A percentile compares a stretch with the other conserved stretches of the same genome.
Conservation (phyloP, 2,797 vertebrate genomes). For the Myotis daubentonii region DNA sequence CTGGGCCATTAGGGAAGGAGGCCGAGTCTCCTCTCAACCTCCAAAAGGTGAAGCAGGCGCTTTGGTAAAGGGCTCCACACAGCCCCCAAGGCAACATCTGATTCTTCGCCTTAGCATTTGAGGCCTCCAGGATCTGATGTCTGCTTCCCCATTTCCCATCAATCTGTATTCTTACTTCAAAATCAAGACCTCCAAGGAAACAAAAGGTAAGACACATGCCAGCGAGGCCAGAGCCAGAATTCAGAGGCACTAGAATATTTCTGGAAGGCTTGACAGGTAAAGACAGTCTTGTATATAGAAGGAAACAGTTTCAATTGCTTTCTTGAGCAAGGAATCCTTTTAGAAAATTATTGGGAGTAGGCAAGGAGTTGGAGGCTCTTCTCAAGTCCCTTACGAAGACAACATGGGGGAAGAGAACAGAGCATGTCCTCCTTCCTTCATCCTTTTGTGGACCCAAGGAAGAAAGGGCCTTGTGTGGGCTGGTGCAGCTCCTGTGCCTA, state of each 20-base stretch:
- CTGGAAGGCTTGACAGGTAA: background rate
- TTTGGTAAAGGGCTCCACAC: background rate
- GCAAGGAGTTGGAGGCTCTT: background rate
- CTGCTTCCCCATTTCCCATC: background rate
- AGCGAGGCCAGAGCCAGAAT: background rate
- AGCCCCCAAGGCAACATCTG: too few species aligned
- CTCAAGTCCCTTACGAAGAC: background rate
- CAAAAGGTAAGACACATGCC: background rate
- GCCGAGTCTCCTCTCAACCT: background rate
- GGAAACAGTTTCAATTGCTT: background rate
- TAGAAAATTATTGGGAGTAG: background rate
- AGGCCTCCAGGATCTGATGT: background rate
- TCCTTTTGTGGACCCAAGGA: background rate
- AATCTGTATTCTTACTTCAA: background rate
- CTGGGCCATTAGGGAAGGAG: background rate
- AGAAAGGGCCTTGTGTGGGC: background rate
- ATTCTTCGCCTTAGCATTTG: background rate
- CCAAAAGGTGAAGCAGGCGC: background rate
- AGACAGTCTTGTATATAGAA: background rate
- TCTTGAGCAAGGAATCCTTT: background rate
- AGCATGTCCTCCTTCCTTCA: accelerated
- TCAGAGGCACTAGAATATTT: background rate
- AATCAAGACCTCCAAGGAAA: background rate
- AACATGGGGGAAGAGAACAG: background rate
- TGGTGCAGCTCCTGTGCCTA: background rate